Percentiles rank a stretch among this genome's conserved stretches.
These are phyloP conservation scores for Apis dorsata DNA, from an alignment of 1,140 invertebrate genomes.

Conservation along the genomic window DNA sequence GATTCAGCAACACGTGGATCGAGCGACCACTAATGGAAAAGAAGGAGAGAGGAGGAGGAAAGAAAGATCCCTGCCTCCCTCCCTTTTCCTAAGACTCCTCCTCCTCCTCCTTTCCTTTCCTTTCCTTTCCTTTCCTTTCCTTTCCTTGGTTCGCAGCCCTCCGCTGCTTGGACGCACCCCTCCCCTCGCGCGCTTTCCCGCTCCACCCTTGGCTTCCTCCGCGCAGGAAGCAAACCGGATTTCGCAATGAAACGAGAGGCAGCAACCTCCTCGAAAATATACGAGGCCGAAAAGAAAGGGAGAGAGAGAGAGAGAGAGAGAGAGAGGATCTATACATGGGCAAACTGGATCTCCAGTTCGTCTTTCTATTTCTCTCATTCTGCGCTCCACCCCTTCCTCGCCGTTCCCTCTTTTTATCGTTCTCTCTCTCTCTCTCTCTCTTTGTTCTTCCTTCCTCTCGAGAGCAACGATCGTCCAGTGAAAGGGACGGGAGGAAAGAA, in stretches of 20 bases:
- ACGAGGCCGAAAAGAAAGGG: constrained; percentile 43
- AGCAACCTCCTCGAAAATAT: constrained; percentile 48
- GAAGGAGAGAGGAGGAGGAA: constrained; percentile 44
- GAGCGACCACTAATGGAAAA: constrained; percentile 44
- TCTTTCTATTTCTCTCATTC: too few relatives aligned
- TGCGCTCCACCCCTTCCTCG: too few relatives aligned
- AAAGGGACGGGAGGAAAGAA: constrained; percentile 7
- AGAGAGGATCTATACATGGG: background rate
- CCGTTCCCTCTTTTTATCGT: too few relatives aligned
- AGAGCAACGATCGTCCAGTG: too few relatives aligned
- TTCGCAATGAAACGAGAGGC: constrained; percentile 74
- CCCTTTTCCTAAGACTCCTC: constrained; percentile 56
- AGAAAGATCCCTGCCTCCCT: constrained; percentile 60
- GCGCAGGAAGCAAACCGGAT: constrained; percentile 73
- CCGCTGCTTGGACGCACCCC: constrained; percentile 6
- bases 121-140: constrained; percentile 45
- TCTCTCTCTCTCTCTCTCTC: too few relatives aligned
- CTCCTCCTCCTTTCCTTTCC: constrained; percentile 45
- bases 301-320: background rate
- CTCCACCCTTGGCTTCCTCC: constrained; percentile 38
- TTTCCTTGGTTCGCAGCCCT: constrained; percentile 20
- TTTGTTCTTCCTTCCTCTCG: too few relatives aligned
- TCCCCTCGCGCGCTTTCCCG: background rate
- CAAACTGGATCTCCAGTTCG: too few relatives aligned
- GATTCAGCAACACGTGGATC: background rate